phyloP scores from a whole-genome alignment of 1,140 invertebrate genomes.

The Mamestra configurata region DNA sequence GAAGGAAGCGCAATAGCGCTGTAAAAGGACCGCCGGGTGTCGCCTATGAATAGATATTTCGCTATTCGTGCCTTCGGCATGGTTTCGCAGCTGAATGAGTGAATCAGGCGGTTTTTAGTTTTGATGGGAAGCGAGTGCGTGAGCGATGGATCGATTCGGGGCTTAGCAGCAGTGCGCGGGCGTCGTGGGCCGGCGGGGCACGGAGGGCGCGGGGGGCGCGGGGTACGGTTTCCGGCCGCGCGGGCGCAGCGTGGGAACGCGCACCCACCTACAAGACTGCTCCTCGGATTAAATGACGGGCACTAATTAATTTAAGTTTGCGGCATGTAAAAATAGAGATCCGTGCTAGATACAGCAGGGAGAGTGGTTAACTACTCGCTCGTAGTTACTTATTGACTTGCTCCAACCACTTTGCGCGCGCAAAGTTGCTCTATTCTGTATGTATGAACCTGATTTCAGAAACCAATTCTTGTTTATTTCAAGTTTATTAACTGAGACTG shows the following conservation, averaged over 20 bases:
- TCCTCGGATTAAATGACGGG: constrained; percentile 79
- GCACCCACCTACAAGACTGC: constrained; percentile 74
- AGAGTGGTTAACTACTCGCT: constrained; percentile 45
- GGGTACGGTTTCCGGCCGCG: constrained; percentile 78
- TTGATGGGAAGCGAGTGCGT: constrained; percentile 61
- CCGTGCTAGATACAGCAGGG: constrained; percentile 56
- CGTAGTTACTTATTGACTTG: constrained; percentile 46
- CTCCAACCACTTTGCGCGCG: constrained; percentile 20
- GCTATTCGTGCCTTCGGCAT: constrained; percentile 70
- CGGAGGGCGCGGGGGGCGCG: constrained; percentile 63
- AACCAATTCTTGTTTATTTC: constrained; percentile 40
- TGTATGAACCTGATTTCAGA: constrained; percentile 49
- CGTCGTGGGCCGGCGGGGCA: constrained; percentile 67
- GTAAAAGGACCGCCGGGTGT: constrained; percentile 59
- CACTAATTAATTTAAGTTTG: constrained; percentile 85
- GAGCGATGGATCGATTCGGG: constrained; percentile 57
- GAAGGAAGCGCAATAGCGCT: constrained; percentile 66
- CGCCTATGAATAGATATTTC: constrained; percentile 66
- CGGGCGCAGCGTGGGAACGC: constrained; percentile 82
- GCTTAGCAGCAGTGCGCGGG: constrained; percentile 75
- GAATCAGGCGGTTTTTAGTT: constrained; percentile 63
- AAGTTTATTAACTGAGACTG: constrained; percentile 31
- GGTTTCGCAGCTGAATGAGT: constrained; percentile 65
- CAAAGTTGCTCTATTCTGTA: constrained; percentile 35
- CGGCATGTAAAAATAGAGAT: constrained; percentile 69